Evolutionary conservation across 2,888 invertebrate species (phyloP).

Genomic region (Eristalis pertinax): DNA sequence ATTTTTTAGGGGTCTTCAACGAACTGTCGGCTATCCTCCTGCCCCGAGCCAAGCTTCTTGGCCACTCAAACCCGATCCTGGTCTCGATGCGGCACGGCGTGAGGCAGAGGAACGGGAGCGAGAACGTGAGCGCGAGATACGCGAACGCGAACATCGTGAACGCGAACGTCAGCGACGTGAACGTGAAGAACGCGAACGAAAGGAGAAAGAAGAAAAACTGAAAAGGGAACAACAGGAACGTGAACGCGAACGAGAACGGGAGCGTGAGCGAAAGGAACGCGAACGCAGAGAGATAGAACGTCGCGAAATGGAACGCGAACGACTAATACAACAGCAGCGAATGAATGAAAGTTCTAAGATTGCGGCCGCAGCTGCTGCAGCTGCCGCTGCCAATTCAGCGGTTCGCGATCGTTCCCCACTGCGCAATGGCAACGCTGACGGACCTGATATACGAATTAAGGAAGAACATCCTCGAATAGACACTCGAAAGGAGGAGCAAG

Average conservation of each 20-base stretch:
- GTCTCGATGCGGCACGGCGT: conserved; percentile 83
- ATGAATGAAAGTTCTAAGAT: conserved; percentile 82
- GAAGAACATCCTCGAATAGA: conserved; percentile 82
- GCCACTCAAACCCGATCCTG: conserved; percentile 83
- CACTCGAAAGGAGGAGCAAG: conserved; percentile 80
- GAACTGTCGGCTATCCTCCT: conserved; percentile 84
- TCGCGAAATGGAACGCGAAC: conserved; percentile 84
- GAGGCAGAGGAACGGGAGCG: conserved; percentile 83
- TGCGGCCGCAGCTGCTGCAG: conserved; percentile 79
- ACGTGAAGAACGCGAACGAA: conserved; percentile 81
- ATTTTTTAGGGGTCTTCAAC: conserved; percentile 82
- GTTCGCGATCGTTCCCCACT: conserved; percentile 88
- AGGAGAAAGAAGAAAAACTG: conserved; percentile 82
- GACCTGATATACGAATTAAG: conserved; percentile 71
- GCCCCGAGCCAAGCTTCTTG: conserved; percentile 83
- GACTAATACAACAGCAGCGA: conserved; percentile 84
- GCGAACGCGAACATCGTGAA: conserved; percentile 81
- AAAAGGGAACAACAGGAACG: conserved; percentile 84
- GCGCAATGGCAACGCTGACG: conserved; percentile 83
- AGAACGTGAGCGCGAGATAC: conserved; percentile 80
- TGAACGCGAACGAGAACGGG: conserved; percentile 84
- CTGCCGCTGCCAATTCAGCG: conserved; percentile 75
- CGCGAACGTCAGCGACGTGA: conserved; percentile 81
- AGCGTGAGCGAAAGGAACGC: conserved; percentile 83
- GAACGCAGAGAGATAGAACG: conserved; percentile 84